A percentile compares a stretch with the other conserved stretches of the same genome.
Evolutionary conservation across 1,140 invertebrate genomes (phyloP).

Genomic region (Melitaea cinxia): DNA sequence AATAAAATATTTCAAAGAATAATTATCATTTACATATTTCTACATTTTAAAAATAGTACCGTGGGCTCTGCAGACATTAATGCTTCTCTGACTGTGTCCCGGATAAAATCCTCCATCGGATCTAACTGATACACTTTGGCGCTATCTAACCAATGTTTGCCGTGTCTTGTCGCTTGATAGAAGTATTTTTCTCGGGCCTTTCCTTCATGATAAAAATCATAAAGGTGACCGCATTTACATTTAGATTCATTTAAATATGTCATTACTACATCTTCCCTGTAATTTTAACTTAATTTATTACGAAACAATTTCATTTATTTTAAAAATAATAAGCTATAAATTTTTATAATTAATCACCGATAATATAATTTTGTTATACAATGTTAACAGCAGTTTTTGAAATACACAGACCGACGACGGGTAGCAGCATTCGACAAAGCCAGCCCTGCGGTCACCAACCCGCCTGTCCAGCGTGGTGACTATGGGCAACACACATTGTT

Average conservation of each 20-base stretch:
- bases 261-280: slow-evolving; percentile 55
- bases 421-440: too few species aligned
- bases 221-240: slow-evolving; percentile 69
- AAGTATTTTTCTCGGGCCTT: slow-evolving; percentile 62
- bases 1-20: neutral
- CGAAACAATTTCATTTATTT: too few species aligned
- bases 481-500: too few species aligned
- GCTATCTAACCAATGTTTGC: slow-evolving; percentile 53
- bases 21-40: too few species aligned
- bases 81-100: slow-evolving; percentile 52
- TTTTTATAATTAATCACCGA: too few species aligned
- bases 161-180: slow-evolving; percentile 52
- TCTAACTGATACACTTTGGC: slow-evolving; percentile 69
- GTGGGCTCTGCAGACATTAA: slow-evolving; percentile 53
- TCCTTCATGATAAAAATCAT: slow-evolving; percentile 58
- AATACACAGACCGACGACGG: too few species aligned
- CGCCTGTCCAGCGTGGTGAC: too few species aligned
- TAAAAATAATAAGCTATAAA: too few species aligned
- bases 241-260: slow-evolving; percentile 59
- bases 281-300: slow-evolving; percentile 5
- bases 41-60: slow-evolving; percentile 35
- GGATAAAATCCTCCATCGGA: slow-evolving; percentile 65
- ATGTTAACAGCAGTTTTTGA: too few species aligned
- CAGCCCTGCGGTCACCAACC: too few species aligned
- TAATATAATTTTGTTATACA: too few species aligned